Evolutionary conservation across 2,113 vertebrate genomes (phyloP).

Genomic region (Hippopotamus amphibius): DNA sequence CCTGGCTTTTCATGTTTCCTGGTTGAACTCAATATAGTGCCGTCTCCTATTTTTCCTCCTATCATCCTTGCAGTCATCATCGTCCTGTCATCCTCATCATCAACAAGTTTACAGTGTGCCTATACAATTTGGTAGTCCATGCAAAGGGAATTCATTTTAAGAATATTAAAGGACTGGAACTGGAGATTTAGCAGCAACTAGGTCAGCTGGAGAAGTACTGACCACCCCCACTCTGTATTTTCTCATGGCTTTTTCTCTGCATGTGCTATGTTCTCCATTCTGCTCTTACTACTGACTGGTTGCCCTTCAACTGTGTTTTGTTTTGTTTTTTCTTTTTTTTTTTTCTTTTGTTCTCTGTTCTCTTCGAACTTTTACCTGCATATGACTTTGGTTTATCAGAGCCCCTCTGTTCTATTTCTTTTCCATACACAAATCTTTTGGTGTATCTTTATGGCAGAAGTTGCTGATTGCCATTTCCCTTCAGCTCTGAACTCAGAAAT

Average conservation of each 20-base stretch:
- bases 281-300: not conserved
- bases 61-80: not conserved
- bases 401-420: not conserved
- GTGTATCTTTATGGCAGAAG: not conserved
- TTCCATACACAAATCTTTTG: not conserved
- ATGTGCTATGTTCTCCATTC: not conserved
- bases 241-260: not conserved
- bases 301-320: not conserved
- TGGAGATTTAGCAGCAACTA: not conserved
- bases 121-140: not conserved
- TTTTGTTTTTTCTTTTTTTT: not conserved
- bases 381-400: not conserved
- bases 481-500: not conserved
- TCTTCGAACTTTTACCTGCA: not conserved
- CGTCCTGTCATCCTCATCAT: not conserved
- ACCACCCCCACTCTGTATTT: not conserved
- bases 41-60: not conserved
- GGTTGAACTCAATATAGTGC: not conserved
- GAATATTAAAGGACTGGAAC: not conserved
- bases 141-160: not conserved
- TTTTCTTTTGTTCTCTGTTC: not conserved
- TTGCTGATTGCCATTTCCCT: not conserved
- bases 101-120: not conserved
- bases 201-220: not conserved
- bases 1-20: not conserved